Evolutionary conservation across 2,797 vertebrate genomes (phyloP).

Genomic region (Pyrocephalus nanus): DNA sequence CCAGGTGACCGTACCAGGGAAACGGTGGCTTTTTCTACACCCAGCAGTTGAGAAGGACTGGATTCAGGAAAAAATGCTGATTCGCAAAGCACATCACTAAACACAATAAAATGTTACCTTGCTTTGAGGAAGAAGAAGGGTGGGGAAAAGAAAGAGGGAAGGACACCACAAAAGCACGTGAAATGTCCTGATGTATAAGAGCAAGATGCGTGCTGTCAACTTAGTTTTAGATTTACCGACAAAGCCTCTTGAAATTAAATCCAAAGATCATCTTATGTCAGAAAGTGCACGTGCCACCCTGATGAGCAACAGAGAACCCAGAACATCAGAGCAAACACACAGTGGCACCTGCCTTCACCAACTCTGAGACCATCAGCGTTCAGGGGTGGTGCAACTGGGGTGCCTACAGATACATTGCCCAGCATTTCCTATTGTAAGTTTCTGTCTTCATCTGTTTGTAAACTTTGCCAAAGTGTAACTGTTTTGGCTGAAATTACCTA

Average conservation of each 20-base stretch:
- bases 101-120: not conserved
- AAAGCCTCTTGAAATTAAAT: not conserved
- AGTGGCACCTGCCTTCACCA: not conserved
- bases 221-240: not conserved
- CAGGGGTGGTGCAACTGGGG: not conserved
- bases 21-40: not conserved
- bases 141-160: not conserved
- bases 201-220: not conserved
- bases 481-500: slow-evolving; percentile 17
- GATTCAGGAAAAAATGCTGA: not conserved
- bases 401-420: not conserved
- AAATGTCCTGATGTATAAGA: not conserved
- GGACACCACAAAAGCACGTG: not conserved
- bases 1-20: not conserved
- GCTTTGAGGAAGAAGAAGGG: not conserved
- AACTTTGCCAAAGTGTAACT: slow-evolving; percentile 20
- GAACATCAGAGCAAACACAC: not conserved
- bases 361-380: not conserved
- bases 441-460: not conserved
- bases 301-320: not conserved
- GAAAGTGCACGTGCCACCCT: not conserved
- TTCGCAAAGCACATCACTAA: not conserved
- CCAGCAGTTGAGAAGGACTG: not conserved
- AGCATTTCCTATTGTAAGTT: not conserved
- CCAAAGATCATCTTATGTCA: not conserved